Percentiles rank a stretch among this genome's conserved stretches.
These are phyloP conservation scores for Heteromyza rotundicornis DNA, from an alignment of 2,888 invertebrate genomes.

Conservation along the genomic window DNA sequence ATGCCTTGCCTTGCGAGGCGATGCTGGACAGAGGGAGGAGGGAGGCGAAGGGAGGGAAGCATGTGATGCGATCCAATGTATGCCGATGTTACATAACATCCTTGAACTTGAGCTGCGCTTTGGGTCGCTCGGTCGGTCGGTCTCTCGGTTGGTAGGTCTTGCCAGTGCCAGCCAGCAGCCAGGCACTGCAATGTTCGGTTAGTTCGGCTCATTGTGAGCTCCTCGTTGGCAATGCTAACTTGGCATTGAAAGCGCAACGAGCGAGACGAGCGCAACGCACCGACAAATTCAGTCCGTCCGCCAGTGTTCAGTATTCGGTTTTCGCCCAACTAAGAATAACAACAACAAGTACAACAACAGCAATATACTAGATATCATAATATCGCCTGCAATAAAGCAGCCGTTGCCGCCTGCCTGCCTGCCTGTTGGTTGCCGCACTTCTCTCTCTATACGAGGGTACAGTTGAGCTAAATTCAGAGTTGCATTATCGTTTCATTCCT, in stretches of 20 bases:
- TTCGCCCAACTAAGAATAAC: too few relatives aligned
- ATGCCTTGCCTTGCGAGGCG: neutral
- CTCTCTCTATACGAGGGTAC: constrained; percentile 10
- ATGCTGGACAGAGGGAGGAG: neutral
- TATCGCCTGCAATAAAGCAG: neutral
- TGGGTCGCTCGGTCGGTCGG: constrained; percentile 40
- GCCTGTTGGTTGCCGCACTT: neutral
- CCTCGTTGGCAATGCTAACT: too few relatives aligned
- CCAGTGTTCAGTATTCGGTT: too few relatives aligned
- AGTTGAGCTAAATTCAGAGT: constrained; percentile 9
- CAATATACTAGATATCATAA: too few relatives aligned
- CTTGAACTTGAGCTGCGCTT: constrained; percentile 61
- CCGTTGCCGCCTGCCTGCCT: neutral
- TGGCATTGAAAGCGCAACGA: constrained; percentile 56
- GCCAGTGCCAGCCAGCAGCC: constrained; percentile 6
- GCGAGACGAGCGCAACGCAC: constrained; percentile 47
- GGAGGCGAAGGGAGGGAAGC: neutral
- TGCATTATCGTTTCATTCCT: too few relatives aligned
- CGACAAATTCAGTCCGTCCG: too few relatives aligned
- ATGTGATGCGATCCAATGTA: neutral
- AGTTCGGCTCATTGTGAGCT: constrained; percentile 31
- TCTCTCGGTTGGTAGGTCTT: constrained; percentile 35
- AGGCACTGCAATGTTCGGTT: neutral
- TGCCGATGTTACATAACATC: constrained; percentile 57
- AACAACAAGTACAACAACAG: neutral